Evolutionary conservation across 2,888 invertebrate species (phyloP), one percentile per base, ranked within the genome.

Genomic region (Drosophila diplacantha): DNA sequence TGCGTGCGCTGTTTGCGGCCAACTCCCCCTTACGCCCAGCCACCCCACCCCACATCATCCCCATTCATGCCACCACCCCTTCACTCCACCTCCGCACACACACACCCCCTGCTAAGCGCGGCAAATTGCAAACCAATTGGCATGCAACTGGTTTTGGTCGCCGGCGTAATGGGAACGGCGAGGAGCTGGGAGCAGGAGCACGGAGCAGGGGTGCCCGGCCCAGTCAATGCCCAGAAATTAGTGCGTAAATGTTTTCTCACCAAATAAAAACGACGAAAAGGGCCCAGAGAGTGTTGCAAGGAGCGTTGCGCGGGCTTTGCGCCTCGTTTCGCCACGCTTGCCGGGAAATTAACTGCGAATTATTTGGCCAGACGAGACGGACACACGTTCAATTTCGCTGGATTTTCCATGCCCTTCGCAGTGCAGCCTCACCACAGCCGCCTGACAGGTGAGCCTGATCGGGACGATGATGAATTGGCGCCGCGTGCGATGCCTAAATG

Each of bases 231-330:
- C 72, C 73, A 73, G 70, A 83, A 84, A 84, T 85, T 82, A 83
- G 85, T 84, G 83, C 83, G 86, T 84, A 86, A 86, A 86, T 86
- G 86, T 86, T 86, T 86, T 86, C 86, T 85, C 86, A 86, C 85
- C 85, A 86, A 86, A 86, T 84, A 86, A 85, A 86, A 77, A 72
- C 47, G 44, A 51, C 54, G 46, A 43, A 44, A 47, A 44, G 52
- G 35, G 53, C 32, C 44, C 11, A 43, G 24, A 41, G 24, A 24
- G 46, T 59, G 49, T 39, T 47, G 41, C 37, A 39, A 26, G n/a
- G 24, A 41, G 46, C 58, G 60, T 41, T 35, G 64, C 56, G 44
- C 46, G 24, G 39, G 38, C 66, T 73, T 78, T 71, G 80, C 73
- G 80, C 77, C 72, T 73, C 82, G 81, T 75, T 86, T 83, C 75